Percentiles rank a stretch among this genome's conserved stretches.
These are phyloP conservation scores for Eupithecia vulgata DNA, from an alignment of 2,888 invertebrate species.

Conservation along the genomic window DNA sequence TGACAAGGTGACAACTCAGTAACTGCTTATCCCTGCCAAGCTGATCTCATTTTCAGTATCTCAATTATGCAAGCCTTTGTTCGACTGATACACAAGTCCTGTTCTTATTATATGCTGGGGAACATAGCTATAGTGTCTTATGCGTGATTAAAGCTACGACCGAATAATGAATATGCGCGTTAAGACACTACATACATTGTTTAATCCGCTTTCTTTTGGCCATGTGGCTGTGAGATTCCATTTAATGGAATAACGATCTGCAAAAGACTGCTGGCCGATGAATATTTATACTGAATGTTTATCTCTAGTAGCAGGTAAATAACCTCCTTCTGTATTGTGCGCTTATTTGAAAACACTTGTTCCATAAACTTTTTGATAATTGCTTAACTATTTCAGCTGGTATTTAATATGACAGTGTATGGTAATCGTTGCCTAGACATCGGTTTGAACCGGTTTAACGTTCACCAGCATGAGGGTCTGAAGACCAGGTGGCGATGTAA, in stretches of 20 bases:
- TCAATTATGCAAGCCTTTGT: background rate
- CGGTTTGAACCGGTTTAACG: constrained; percentile 59
- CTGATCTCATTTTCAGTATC: background rate
- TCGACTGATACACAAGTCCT: background rate
- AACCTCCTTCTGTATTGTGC: too few relatives aligned
- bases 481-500: constrained; percentile 58
- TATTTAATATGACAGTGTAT: constrained; percentile 60
- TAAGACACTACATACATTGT: too few relatives aligned
- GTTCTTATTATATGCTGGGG: background rate
- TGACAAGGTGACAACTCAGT: background rate
- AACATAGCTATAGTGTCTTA: background rate
- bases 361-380: background rate
- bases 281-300: too few relatives aligned
- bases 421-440: constrained; percentile 70
- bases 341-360: too few relatives aligned
- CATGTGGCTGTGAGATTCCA: background rate
- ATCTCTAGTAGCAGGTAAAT: too few relatives aligned
- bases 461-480: constrained; percentile 71
- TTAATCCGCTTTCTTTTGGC: background rate
- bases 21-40: background rate
- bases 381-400: constrained; percentile 47
- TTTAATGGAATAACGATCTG: background rate
- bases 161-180: too few relatives aligned
- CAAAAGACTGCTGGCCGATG: background rate
- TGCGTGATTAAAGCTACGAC: too few relatives aligned